phyloP scores from a whole-genome alignment of 1,140 invertebrate species.

The Ladona fulva region DNA sequence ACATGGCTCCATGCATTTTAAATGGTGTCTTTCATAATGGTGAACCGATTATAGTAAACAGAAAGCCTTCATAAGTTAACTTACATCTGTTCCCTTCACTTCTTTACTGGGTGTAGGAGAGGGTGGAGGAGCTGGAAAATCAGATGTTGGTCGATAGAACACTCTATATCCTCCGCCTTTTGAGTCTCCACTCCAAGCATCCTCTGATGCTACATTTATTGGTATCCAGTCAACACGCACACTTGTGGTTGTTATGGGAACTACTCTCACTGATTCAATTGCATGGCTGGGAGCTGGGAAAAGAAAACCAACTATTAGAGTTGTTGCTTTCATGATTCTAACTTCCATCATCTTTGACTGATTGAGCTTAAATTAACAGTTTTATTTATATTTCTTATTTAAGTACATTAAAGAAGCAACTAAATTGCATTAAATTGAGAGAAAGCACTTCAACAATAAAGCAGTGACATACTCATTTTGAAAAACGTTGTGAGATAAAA shows the following conservation, averaged over 20 bases:
- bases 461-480: too few species aligned
- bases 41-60: too few species aligned
- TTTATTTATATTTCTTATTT: too few species aligned
- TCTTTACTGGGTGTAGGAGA: slow-evolving; percentile 67
- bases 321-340: not conserved
- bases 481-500: too few species aligned
- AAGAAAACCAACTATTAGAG: slow-evolving; percentile 18
- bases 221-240: slow-evolving; percentile 78
- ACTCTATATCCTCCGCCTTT: slow-evolving; percentile 80
- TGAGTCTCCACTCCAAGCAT: slow-evolving; percentile 81
- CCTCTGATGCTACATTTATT: slow-evolving; percentile 40
- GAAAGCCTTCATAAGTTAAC: slow-evolving; percentile 14
- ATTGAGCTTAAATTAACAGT: too few species aligned
- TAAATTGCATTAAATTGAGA: too few species aligned
- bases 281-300: slow-evolving; percentile 69
- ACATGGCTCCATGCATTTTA: too few species aligned
- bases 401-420: too few species aligned
- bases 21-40: too few species aligned
- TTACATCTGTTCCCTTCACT: slow-evolving; percentile 64
- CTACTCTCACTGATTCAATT: slow-evolving; percentile 73
- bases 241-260: slow-evolving; percentile 85
- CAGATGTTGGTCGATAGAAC: slow-evolving; percentile 75
- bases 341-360: not conserved
- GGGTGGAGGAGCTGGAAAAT: slow-evolving; percentile 72
- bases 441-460: too few species aligned